A percentile compares a stretch with the other conserved stretches of the same genome.
Conservation (phyloP, 1,140 invertebrate genomes). For the Papilio machaon region DNA sequence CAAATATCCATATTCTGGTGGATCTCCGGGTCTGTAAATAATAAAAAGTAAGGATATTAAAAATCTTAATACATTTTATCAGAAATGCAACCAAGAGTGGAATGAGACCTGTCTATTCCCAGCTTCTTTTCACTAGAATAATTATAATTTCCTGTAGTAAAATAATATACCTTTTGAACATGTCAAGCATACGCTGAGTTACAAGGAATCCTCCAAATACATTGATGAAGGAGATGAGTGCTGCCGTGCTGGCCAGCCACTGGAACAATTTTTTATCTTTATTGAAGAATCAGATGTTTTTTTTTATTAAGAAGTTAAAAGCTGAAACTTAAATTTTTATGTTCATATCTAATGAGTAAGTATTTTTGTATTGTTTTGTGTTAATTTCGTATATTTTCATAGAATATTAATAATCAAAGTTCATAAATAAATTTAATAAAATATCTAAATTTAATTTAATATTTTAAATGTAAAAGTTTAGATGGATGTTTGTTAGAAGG, state of each 20-base stretch:
- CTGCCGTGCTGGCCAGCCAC: conserved; percentile 89
- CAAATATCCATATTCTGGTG: conserved; percentile 92
- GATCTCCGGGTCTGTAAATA: conserved; percentile 86
- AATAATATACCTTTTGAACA: conserved; percentile 90
- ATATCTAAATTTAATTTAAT: no score
- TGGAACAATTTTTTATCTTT: conserved; percentile 62
- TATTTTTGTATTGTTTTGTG: no score
- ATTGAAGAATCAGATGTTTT: conserved; percentile 5
- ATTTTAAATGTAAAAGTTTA: no score
- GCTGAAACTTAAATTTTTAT: no score
- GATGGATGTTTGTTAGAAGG: no score
- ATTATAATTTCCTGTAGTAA: neutral
- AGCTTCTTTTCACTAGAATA: neutral
- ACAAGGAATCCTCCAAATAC: conserved; percentile 96
- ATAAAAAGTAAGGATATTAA: conserved; percentile 32
- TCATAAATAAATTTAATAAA: no score
- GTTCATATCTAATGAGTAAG: no score
- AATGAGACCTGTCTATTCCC: neutral
- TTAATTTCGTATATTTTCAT: no score
- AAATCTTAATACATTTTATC: conserved; percentile 21
- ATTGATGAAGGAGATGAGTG: conserved; percentile 95
- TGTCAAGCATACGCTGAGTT: conserved; percentile 95
- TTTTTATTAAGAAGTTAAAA: neutral
- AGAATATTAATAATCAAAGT: no score
- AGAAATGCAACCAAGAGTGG: neutral